Base-by-base conservation (phyloP, 1,140 invertebrate species). In the Drosophila navojoa region DNA sequence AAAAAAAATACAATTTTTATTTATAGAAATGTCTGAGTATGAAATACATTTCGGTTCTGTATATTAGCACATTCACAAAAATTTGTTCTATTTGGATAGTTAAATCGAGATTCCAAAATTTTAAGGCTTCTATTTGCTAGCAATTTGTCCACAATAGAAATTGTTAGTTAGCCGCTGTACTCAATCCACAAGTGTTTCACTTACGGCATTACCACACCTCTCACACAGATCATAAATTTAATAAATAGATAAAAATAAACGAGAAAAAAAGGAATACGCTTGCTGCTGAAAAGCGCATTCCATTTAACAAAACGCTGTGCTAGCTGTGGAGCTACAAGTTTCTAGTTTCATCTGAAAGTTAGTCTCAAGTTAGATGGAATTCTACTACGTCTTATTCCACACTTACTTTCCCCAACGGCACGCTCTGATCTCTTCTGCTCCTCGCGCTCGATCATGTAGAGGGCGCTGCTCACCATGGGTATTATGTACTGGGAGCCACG, bases 391-490 rank as follows among this genome's bases (percentile, higher is more conserved):
- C 29, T 1, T 38, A 6, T 0, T 32, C 0, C 29, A 32, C 5
- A 52, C 54, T 52, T 50, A 15, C 54, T 45, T 1, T n/a, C 3
- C 1, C 16, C 45, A 4, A 19, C 6, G 22, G 15, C 10, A 5
- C 19, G 15, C 6, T 7, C 19, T 1, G 13, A 22, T 44, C 13
- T 7, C 32, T n/a, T 47, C 19, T 38, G 29, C 22, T 68, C 54
- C 15, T 68, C 64, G 9, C 47, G 15, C 25, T 68, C 64, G 15
- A 68, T 68, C 45, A 59, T 68, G 10, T 52, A 44, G 0, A 68
- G 16, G 19, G 64, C 64, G 25, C 55, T 68, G 55, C 45, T 52
- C 9, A 68, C 64, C 55, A 59, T 68, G 3, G 55, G 64, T 6
- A 59, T 44, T 6, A 68, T 68, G 16, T 68, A 38, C 32, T 68